Evolutionary conservation across 2,797 vertebrate genomes (phyloP).

Genomic region (Poeciliopsis presidionis): DNA sequence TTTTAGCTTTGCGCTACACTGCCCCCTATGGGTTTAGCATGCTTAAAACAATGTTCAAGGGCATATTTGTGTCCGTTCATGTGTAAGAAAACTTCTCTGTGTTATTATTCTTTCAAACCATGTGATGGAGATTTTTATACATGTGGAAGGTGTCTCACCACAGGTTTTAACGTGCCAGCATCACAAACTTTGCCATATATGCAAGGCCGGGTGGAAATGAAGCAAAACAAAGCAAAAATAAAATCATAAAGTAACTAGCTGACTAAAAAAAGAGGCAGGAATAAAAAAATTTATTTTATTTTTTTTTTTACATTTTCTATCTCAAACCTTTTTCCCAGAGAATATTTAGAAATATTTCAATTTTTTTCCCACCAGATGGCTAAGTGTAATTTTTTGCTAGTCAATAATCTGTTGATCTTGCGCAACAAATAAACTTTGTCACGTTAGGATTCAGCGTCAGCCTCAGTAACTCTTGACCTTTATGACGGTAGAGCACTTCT

Average conservation of each 20-base stretch:
- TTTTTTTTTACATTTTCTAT: background rate
- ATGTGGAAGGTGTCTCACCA: background rate
- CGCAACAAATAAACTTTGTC: background rate
- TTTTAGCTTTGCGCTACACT: no score
- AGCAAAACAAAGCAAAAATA: background rate
- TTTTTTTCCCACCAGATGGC: background rate
- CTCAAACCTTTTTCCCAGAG: background rate
- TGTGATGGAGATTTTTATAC: no score
- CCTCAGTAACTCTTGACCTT: slow-evolving; percentile 2
- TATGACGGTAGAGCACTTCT: background rate
- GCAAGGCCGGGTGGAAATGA: background rate
- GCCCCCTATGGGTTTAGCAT: no score
- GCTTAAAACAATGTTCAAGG: no score
- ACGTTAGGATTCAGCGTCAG: no score
- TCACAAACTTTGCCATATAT: background rate
- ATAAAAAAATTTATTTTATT: background rate
- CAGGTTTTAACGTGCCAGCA: background rate
- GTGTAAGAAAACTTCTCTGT: no score
- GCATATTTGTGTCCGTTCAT: no score
- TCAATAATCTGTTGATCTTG: background rate
- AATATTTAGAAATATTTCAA: background rate
- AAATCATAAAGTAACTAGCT: background rate
- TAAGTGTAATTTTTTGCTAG: background rate
- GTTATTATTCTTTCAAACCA: no score
- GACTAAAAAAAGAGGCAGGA: background rate